Base-by-base conservation (phyloP, 2,113 vertebrate species). In the Nestor notabilis region DNA sequence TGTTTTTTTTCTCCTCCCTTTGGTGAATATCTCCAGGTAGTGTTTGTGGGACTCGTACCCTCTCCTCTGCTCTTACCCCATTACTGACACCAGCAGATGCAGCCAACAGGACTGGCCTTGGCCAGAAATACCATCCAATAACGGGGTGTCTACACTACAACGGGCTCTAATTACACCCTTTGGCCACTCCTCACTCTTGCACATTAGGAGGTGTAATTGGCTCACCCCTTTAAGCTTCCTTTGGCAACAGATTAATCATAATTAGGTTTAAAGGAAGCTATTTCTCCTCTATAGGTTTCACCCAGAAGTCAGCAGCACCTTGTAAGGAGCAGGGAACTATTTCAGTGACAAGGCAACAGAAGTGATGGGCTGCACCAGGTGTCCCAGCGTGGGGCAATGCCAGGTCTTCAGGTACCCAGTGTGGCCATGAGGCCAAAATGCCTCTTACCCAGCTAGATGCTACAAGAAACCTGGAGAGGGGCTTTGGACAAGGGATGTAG, bases 11-110 rank as follows among this genome's bases (percentile, higher is more conserved):
- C 0, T 8, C 21, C n/a, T 83, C 17, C 24, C 9, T 25, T 56
- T 4, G 29, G 14, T 16, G 23, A 74, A 14, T 4, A 41, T 70
- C 44, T 46, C 28, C 0, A 41, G 39, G 24, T 18, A 29, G 31
- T 0, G 10, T 5, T 33, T 0, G 1, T 3, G 8, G 53, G 43
- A 50, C 83, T 91, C 4, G 1, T 0, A 1, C 39, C 35, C 25
- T 10, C 56, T 46, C 35, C 71, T 69, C 13, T 76, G 29, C 66
- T 58, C 20, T 58, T 10, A 58, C 33, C 56, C 44, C 1, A 8
- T 83, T 83, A 86, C 56, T 69, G 94, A 19, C 74, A 37, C 7
- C 23, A 18, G 61, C 96, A 96, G 74, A 89, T 70, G 83, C 8
- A 17, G 68, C 17, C 21, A 19, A 29, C 17, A 9, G 70, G 16